Base-by-base conservation (phyloP, 2,797 vertebrate genomes). In the Acipenser transmontanus region DNA sequence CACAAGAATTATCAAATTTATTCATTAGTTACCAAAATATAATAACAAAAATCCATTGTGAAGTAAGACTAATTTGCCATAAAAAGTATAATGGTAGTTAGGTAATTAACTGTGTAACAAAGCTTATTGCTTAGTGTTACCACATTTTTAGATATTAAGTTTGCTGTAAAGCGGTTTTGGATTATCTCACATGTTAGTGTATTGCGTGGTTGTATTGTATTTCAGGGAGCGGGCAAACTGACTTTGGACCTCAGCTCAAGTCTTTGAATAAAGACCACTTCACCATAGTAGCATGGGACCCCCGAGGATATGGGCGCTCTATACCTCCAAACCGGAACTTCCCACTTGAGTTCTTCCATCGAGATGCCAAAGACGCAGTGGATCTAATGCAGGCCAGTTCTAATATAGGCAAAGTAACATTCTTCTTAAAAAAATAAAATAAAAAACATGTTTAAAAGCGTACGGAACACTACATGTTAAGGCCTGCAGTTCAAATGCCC, bases 351-450 rank as follows among this genome's bases (percentile, higher is more conserved):
- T 96, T 93, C 76, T 97, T 91, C 77, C 91, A 96, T 78, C 91
- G 92, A 68, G 96, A 98, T 70, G 94, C 95, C 17, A 90, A 90
- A 78, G 95, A 97, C 48, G 94, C 87, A 1, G 80, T 96, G 71
- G 92, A 91, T 73, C 82, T 97, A 72, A 97, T 97, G 94, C 90
- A 92, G 91, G 95, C 94, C 74, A 76, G 72, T 34, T 34, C 3
- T 34, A 61, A 8, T 54, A 4, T 14, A 1, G 8, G 8, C 14
- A n/a, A n/a, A 57, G 14, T n/a, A 8, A 8, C 8, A 52, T 57
- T n/a, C 12, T n/a, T 0, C 54, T 52, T 12, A 52, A 52, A 52
- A 52, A 52, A 52, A 51, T 51, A 51, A 7, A 52, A 52, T 8
- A 8, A 52, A 52, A 52, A 12, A 1, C 50, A 8, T 11, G 50